phyloP scores from a whole-genome alignment of 1,140 invertebrate species.

The Drosophila pandora region DNA sequence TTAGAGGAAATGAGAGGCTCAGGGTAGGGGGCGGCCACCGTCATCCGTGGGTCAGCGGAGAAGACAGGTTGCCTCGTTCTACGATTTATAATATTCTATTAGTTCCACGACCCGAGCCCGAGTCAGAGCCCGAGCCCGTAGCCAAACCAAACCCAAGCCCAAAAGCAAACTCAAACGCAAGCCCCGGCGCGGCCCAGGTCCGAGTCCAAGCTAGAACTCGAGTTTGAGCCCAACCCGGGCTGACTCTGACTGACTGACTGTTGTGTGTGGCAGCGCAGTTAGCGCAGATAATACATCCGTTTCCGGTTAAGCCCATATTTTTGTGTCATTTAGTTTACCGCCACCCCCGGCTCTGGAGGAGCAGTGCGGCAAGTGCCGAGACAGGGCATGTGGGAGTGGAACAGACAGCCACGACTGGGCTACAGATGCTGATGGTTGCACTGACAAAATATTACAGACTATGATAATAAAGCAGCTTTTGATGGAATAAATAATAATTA shows the following conservation, averaged over 20 bases:
- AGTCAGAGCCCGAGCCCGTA: constrained; percentile 41
- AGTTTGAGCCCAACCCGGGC: constrained; percentile 39
- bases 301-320: constrained; percentile 84
- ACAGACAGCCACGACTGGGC: constrained; percentile 50
- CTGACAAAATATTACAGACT: constrained; percentile 1
- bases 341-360: neutral
- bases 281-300: constrained; percentile 84
- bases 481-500: too few species aligned
- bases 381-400: constrained; percentile 56
- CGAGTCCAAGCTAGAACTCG: constrained; percentile 9
- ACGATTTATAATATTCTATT: constrained; percentile 82
- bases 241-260: constrained; percentile 37
- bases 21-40: constrained; percentile 26
- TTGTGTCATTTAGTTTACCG: constrained; percentile 77
- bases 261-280: constrained; percentile 74
- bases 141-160: constrained; percentile 5
- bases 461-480: neutral
- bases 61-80: constrained; percentile 61
- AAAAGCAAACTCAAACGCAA: constrained; percentile 31
- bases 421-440: constrained; percentile 74
- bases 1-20: constrained; percentile 20
- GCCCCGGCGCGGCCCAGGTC: constrained; percentile 30
- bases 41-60: constrained; percentile 73
- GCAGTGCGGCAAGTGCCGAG: constrained; percentile 17
- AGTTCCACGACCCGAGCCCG: constrained; percentile 74